Evolutionary conservation across 2,113 vertebrate genomes (phyloP).

Genomic region (Leiothrix lutea): DNA sequence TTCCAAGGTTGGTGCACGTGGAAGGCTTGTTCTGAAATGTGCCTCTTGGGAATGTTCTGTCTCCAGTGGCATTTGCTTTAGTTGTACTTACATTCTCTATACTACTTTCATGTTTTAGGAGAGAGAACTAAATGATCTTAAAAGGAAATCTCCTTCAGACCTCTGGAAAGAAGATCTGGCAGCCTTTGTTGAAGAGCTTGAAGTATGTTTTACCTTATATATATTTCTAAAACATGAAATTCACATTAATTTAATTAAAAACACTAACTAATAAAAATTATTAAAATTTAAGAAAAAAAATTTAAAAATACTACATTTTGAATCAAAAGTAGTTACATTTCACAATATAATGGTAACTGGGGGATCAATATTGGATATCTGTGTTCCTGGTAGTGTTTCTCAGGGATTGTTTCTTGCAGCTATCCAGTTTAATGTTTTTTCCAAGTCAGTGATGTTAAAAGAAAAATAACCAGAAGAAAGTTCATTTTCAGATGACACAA

Average conservation of each 20-base stretch:
- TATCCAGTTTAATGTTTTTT: background rate
- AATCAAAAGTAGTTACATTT: background rate
- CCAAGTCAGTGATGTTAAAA: background rate
- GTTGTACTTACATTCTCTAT: background rate
- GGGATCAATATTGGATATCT: background rate
- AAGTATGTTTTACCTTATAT: conserved; percentile 79
- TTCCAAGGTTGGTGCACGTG: conserved; percentile 82
- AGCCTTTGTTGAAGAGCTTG: conserved; percentile 92
- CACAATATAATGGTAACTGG: background rate
- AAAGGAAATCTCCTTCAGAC: conserved; percentile 86
- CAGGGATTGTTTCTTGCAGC: background rate
- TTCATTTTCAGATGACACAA: background rate
- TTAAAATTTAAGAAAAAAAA: background rate
- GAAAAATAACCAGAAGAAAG: background rate
- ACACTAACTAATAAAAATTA: background rate
- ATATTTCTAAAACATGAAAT: background rate
- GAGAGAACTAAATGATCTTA: conserved; percentile 86
- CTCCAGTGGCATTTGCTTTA: background rate
- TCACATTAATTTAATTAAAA: background rate
- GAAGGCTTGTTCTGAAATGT: background rate
- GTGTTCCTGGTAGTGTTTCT: background rate
- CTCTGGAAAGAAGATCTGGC: conserved; percentile 97
- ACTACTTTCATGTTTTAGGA: conserved; percentile 73
- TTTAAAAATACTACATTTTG: background rate
- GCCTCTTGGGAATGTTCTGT: background rate